Conservation (phyloP, 2,797 vertebrate species). For the Aplochiton taeniatus region DNA sequence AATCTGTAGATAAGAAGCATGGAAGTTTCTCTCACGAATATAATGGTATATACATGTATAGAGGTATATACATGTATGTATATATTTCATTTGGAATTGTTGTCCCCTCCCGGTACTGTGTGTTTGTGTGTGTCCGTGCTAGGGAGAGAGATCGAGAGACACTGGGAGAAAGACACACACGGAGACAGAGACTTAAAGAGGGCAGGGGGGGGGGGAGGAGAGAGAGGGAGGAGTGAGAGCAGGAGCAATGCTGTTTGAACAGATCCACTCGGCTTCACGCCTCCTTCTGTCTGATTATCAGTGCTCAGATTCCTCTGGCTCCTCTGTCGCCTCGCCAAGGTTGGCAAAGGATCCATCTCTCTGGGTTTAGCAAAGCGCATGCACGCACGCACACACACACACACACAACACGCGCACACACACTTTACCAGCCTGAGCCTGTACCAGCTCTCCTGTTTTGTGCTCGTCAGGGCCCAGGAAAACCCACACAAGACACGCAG, state of each 20-base stretch:
- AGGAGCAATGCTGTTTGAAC: not conserved
- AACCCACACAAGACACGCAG: slow-evolving; percentile 23
- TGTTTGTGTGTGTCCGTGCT: not conserved
- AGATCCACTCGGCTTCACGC: slow-evolving; percentile 13
- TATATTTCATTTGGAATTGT: too few relatives aligned
- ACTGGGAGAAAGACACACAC: slow-evolving; percentile 4
- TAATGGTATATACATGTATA: not conserved
- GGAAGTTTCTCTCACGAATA: too few relatives aligned
- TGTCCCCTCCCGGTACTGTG: not conserved
- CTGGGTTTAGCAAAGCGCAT: not conserved
- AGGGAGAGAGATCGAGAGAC: not conserved
- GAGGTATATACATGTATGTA: too few relatives aligned
- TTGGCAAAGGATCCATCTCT: not conserved
- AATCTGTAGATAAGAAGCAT: too few relatives aligned
- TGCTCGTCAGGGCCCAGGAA: slow-evolving; percentile 17
- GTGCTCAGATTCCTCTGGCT: not conserved
- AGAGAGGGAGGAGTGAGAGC: too few relatives aligned
- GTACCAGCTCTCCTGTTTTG: slow-evolving; percentile 35
- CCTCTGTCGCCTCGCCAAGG: not conserved
- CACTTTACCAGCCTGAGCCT: slow-evolving; percentile 42
- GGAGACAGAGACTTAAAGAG: too few relatives aligned
- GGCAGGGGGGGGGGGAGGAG: too few relatives aligned
- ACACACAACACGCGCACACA: slow-evolving; percentile 23
- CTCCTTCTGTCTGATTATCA: not conserved
- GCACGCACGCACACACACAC: slow-evolving; percentile 17